Base-by-base conservation (phyloP, 2,797 vertebrate species). In the Acanthopagrus latus region DNA sequence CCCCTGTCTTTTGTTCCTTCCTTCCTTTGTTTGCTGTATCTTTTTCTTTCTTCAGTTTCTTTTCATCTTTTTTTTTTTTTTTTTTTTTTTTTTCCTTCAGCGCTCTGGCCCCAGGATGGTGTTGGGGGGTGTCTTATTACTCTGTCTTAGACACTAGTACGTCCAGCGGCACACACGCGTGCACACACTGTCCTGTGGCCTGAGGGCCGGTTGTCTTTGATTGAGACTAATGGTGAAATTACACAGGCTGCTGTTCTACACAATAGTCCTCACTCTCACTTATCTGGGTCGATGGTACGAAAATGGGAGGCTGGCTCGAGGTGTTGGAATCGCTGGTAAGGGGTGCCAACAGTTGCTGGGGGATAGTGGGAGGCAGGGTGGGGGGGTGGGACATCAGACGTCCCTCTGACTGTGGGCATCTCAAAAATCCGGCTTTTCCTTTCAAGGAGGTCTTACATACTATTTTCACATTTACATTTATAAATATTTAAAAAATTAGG, bases 181-280 rank as follows among this genome's bases (percentile, higher is more conserved):
- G 25, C 78, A 65, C 72, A 66, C 54, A 18, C 41, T 57, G 65
- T 76, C 76, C 81, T 76, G 65, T 70, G 18, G 84, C 87, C 87
- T 4, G 14, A 71, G 79, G 85, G 89, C 82, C 73, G 74, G 63
- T 84, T 85, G 82, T 83, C 82, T 89, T 79, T 88, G 89, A 93
- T 92, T 88, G 91, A 93, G 88, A 94, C 86, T 90, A 89, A 94
- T 92, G 88, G 88, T 88, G 89, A 91, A 92, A 93, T 91, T 87
- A 93, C 87, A 81, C 86, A 83, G 82, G 82, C 92, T 79, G 87
- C 84, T 90, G 91, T 86, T 91, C 68, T 78, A 84, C 91, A 92
- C 87, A 88, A 90, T 89, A 88, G 71, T 90, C 87, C 69, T 92
- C 91, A 91, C 87, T 91, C 88, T 86, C 85, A 86, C 81, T 91